These are phyloP conservation scores for Meda fulgida DNA, from an alignment of 2,797 vertebrate species.

Conservation along the genomic window DNA sequence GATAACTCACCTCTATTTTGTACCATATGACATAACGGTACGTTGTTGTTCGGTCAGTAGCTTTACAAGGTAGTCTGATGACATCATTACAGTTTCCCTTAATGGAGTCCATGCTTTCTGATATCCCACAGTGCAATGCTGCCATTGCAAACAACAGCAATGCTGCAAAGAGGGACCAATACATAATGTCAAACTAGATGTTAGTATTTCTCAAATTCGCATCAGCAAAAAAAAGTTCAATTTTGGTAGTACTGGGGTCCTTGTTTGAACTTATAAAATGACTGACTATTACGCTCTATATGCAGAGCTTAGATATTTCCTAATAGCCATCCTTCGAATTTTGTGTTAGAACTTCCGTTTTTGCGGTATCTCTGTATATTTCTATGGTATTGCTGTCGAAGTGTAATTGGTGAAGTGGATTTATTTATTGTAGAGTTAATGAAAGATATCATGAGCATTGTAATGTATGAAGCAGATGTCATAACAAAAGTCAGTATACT, in stretches of 20 bases:
- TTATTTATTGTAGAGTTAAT: too few relatives aligned
- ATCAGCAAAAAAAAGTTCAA: background rate
- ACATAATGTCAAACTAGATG: background rate
- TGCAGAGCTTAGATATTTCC: too few relatives aligned
- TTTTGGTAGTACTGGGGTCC: background rate
- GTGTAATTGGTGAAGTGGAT: too few relatives aligned
- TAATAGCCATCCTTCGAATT: too few relatives aligned
- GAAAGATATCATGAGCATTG: too few relatives aligned
- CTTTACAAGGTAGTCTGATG: slow-evolving; percentile 45
- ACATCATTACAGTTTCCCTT: slow-evolving; percentile 34
- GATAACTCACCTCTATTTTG: slow-evolving; percentile 6
- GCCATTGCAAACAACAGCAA: slow-evolving; percentile 34
- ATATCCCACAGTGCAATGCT: slow-evolving; percentile 21
- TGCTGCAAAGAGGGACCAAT: slow-evolving; percentile 15
- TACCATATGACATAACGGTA: slow-evolving; percentile 56
- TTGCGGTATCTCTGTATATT: too few relatives aligned
- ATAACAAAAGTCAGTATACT: too few relatives aligned
- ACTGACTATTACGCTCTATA: too few relatives aligned
- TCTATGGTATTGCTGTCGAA: too few relatives aligned
- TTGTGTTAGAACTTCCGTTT: too few relatives aligned
- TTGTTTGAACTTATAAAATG: background rate
- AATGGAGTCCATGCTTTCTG: background rate
- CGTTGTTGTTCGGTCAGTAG: background rate
- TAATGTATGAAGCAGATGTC: too few relatives aligned
- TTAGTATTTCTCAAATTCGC: background rate